phyloP scores from a whole-genome alignment of 1,140 invertebrate genomes.

The Myzus persicae region DNA sequence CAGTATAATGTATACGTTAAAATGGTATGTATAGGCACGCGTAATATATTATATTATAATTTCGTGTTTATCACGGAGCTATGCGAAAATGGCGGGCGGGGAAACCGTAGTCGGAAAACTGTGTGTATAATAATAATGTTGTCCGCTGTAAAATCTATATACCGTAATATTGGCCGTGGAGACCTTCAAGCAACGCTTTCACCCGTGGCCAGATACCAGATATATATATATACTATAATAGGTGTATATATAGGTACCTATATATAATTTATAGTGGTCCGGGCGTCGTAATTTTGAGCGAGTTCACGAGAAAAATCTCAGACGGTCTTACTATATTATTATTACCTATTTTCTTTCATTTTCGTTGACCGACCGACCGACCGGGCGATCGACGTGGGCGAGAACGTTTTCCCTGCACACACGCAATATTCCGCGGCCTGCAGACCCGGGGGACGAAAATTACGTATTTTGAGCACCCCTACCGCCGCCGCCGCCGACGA shows the following conservation, averaged over 20 bases:
- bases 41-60: not conserved
- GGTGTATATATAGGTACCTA: too few relatives aligned
- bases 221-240: not conserved
- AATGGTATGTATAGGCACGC: not conserved
- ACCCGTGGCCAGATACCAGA: not conserved
- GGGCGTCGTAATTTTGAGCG: not conserved
- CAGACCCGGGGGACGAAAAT: not conserved
- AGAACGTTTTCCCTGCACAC: not conserved
- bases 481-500: too few relatives aligned
- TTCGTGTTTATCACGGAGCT: not conserved
- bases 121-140: not conserved
- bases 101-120: not conserved
- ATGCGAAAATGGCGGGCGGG: not conserved
- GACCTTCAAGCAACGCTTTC: constrained; percentile 3
- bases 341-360: not conserved
- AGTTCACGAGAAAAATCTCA: not conserved
- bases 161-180: not conserved
- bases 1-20: not conserved
- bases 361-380: not conserved
- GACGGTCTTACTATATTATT: not conserved
- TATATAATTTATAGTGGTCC: not conserved
- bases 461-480: constrained; percentile 26
- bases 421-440: not conserved
- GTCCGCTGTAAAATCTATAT: not conserved
- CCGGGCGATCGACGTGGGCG: too few relatives aligned